phyloP scores from a whole-genome alignment of 2,797 vertebrate species.

The Karalla daura region DNA sequence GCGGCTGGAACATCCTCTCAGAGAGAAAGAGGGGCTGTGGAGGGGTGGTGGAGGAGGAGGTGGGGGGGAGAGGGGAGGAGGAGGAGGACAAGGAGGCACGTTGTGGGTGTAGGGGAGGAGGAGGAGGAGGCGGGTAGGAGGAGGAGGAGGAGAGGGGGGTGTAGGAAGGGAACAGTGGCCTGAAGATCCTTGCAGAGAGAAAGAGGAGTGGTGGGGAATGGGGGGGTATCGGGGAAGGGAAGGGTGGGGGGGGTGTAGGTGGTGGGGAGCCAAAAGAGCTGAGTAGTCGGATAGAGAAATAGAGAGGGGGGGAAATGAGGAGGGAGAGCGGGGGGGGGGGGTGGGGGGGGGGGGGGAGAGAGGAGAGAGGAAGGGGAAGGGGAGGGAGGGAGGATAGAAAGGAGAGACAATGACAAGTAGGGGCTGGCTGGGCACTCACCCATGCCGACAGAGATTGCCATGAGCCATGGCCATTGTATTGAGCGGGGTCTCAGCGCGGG shows the following conservation, averaged over 20 bases:
- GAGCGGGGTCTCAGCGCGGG: slow-evolving; percentile 78
- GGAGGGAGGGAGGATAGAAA: slow-evolving; percentile 56
- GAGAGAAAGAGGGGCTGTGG: slow-evolving; percentile 74
- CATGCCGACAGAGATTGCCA: slow-evolving; percentile 86
- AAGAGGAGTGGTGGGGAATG: slow-evolving; percentile 60
- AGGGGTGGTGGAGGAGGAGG: slow-evolving; percentile 52
- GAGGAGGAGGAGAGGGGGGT: not conserved
- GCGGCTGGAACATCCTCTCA: slow-evolving; percentile 85
- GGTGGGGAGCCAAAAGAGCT: slow-evolving; percentile 76
- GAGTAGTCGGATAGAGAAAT: slow-evolving; percentile 81
- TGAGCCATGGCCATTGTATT: slow-evolving; percentile 86
- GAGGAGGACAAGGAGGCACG: slow-evolving; percentile 35
- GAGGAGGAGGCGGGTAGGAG: slow-evolving; percentile 4
- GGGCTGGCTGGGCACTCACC: slow-evolving; percentile 85
- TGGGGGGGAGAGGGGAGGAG: slow-evolving; percentile 12
- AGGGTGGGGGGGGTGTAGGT: slow-evolving; percentile 57
- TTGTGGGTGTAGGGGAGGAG: slow-evolving; percentile 36
- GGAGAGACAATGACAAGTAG: slow-evolving; percentile 86
- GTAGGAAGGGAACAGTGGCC: slow-evolving; percentile 76
- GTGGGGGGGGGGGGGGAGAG: slow-evolving; percentile 8
- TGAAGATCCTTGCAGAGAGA: slow-evolving; percentile 78
- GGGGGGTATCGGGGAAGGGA: slow-evolving; percentile 55
- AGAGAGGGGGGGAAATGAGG: slow-evolving; percentile 71
- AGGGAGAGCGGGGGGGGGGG: slow-evolving; percentile 47
- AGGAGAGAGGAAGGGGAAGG: slow-evolving; percentile 46